Percentiles rank a stretch among this genome's conserved stretches.
These are phyloP conservation scores for Lethenteron reissneri DNA, from an alignment of 2,113 vertebrate species.

Conservation along the genomic window DNA sequence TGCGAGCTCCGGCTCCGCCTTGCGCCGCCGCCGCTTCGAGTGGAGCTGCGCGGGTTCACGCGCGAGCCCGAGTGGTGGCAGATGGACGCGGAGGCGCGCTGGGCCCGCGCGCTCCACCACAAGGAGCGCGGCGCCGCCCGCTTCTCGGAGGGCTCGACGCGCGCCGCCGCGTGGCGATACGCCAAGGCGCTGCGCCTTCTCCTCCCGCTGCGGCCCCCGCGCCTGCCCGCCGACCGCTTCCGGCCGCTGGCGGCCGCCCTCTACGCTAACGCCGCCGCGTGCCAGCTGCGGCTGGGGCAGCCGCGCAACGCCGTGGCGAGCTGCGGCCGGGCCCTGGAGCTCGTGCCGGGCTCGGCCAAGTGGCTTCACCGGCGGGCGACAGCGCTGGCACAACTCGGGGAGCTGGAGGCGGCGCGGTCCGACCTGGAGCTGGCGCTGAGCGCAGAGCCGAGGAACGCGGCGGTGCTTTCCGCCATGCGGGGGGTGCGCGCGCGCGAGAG, in stretches of 20 bases:
- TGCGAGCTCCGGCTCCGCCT: conserved; percentile 22
- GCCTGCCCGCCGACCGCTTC: conserved; percentile 21
- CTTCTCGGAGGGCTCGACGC: conserved; percentile 35
- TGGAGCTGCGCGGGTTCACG: conserved; percentile 30
- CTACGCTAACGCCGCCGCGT: conserved; percentile 49
- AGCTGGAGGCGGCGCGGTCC: conserved; percentile 33
- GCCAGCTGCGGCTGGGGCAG: conserved; percentile 44
- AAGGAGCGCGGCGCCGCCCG: conserved; percentile 33
- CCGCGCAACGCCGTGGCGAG: conserved; percentile 28
- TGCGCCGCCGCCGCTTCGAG: conserved; percentile 13
- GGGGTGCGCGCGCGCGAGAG: conserved; percentile 28
- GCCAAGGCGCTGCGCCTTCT: conserved; percentile 39
- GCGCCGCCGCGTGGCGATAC: conserved; percentile 39
- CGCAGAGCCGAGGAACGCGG: conserved; percentile 36
- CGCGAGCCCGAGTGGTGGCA: conserved; percentile 40
- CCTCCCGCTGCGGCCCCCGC: conserved; percentile 23
- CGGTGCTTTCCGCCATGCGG: conserved; percentile 37
- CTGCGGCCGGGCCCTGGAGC: conserved; percentile 33
- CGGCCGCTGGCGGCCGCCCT: conserved; percentile 27
- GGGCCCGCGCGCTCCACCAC: conserved; percentile 27
- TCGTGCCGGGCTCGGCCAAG: conserved; percentile 35
- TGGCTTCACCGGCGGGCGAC: conserved; percentile 51
- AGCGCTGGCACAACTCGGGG: conserved; percentile 36
- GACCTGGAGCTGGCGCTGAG: conserved; percentile 37
- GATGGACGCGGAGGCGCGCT: conserved; percentile 31